Percentiles rank a stretch among this genome's conserved stretches.
Evolutionary conservation across 30 jellyfish, hydroid and myxozoan species (phyloP).

Genomic region (Euphysa ruthae): DNA sequence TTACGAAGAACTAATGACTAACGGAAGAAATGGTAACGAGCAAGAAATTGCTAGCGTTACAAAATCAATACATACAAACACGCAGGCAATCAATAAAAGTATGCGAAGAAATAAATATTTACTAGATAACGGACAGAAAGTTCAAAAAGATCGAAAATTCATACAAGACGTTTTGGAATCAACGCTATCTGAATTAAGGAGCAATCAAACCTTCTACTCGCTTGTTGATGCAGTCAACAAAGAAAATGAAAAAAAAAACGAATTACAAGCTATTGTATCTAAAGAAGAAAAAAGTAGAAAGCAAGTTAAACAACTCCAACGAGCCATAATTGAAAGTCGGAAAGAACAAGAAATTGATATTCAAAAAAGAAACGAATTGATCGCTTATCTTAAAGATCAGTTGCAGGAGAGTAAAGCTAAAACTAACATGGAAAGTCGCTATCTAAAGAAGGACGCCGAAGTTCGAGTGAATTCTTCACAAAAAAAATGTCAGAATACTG

Average conservation of each 20-base stretch:
- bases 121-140: conserved; percentile 57
- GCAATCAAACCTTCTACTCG: conserved; percentile 36
- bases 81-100: conserved; percentile 62
- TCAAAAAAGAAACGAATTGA: conserved; percentile 80
- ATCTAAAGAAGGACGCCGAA: conserved; percentile 88
- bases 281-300: conserved; percentile 84
- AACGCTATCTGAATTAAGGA: conserved; percentile 47
- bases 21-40: conserved; percentile 5
- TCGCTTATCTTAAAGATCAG: conserved; percentile 86
- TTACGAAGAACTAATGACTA: conserved; percentile 39
- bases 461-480: conserved; percentile 74
- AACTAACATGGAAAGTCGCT: conserved; percentile 82
- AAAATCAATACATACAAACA: conserved; percentile 53
- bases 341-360: conserved; percentile 73
- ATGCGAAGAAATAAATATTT: conserved; percentile 55
- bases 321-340: conserved; percentile 51
- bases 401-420: conserved; percentile 91
- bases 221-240: conserved; percentile 55
- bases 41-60: conserved; percentile 36
- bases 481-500: conserved; percentile 62
- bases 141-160: conserved; percentile 60
- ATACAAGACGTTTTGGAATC: conserved; percentile 48
- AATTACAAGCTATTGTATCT: conserved; percentile 59
- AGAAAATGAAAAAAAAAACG: conserved; percentile 65
- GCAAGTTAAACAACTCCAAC: conserved; percentile 69